These are phyloP conservation scores for Phylloscopus trochiloides DNA, from an alignment of 2,113 vertebrate genomes.

Conservation along the genomic window DNA sequence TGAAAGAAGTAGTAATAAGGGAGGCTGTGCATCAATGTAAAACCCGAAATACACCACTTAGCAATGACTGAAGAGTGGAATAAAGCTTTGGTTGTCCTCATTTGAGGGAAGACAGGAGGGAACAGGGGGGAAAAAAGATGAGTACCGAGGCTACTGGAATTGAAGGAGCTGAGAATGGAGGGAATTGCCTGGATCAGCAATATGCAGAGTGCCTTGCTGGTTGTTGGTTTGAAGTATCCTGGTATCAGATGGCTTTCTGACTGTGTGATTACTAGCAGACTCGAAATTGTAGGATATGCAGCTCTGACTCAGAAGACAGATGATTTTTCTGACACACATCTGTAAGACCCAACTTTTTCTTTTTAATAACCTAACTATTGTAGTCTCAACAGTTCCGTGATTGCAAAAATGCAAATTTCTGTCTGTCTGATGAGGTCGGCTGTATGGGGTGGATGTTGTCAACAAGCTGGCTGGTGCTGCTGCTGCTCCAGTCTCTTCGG, in stretches of 20 bases:
- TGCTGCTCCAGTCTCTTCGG: slow-evolving; percentile 6
- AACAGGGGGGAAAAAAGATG: neutral
- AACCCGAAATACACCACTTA: neutral
- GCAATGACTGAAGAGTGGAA: neutral
- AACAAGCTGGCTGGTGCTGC: slow-evolving; percentile 36
- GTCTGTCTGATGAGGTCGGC: neutral
- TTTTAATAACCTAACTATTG: neutral
- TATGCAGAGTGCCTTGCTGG: neutral
- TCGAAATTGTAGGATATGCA: neutral
- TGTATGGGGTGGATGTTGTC: slow-evolving; percentile 34
- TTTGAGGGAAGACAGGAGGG: neutral
- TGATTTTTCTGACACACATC: neutral
- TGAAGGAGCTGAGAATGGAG: neutral
- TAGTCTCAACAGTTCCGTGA: neutral
- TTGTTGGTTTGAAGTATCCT: neutral
- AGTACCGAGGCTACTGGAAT: neutral
- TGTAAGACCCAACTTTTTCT: neutral
- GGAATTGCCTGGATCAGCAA: neutral
- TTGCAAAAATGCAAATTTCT: slow-evolving; percentile 42
- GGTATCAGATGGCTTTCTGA: neutral
- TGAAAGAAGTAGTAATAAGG: neutral
- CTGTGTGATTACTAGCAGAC: neutral
- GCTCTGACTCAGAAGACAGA: neutral
- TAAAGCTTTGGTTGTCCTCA: neutral
- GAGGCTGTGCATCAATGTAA: neutral